These are phyloP conservation scores for Steinernema khuongi DNA, from an alignment of 1,140 invertebrate species.

Conservation along the genomic window DNA sequence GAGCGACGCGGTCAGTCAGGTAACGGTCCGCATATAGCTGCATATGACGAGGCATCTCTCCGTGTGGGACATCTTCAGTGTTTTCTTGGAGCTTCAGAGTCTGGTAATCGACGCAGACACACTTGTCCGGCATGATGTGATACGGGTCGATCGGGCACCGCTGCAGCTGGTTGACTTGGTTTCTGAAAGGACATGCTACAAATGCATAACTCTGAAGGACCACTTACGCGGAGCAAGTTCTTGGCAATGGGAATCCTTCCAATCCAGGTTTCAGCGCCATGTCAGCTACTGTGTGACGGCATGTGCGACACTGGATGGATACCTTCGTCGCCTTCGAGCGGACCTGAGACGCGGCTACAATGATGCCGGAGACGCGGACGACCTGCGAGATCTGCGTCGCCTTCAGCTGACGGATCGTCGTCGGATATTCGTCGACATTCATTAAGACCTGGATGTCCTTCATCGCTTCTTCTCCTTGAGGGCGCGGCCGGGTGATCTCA, in stretches of 20 bases:
- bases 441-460: constrained; percentile 90
- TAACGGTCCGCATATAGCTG: constrained; percentile 87
- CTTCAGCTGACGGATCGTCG: constrained; percentile 70
- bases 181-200: constrained; percentile 62
- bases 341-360: constrained; percentile 86
- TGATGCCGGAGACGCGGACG: constrained; percentile 90
- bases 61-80: constrained; percentile 91
- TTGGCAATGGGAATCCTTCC: constrained; percentile 90
- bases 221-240: constrained; percentile 79
- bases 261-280: constrained; percentile 85
- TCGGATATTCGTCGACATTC: constrained; percentile 75
- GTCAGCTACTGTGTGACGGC: constrained; percentile 80
- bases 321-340: constrained; percentile 89
- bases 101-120: constrained; percentile 88
- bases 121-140: constrained; percentile 94
- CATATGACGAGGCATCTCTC: constrained; percentile 94
- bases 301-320: constrained; percentile 89
- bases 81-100: constrained; percentile 85
- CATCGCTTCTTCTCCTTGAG: constrained; percentile 79
- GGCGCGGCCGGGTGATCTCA: constrained; percentile 85
- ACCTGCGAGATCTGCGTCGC: constrained; percentile 85
- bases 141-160: constrained; percentile 96
- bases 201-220: background rate
- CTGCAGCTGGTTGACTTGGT: constrained; percentile 74
- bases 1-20: constrained; percentile 87